phyloP scores from a whole-genome alignment of 1,140 invertebrate genomes.

The Lepidurus arcticus region DNA sequence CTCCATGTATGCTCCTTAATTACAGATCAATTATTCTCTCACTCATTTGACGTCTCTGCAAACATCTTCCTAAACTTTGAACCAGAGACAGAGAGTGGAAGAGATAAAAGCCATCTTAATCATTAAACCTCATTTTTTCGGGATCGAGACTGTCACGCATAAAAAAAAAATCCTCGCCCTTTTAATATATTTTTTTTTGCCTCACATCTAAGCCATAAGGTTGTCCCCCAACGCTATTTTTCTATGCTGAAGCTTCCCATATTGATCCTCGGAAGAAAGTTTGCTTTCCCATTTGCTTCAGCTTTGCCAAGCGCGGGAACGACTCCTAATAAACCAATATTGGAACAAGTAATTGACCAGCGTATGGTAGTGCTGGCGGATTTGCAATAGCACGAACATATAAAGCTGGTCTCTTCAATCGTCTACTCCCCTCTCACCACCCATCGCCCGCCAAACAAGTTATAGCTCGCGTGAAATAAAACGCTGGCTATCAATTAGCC shows the following conservation, averaged over 20 bases:
- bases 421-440: not conserved
- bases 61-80: not conserved
- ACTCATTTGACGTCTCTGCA: not conserved
- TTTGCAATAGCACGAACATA: not conserved
- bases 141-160: not conserved
- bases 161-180: not conserved
- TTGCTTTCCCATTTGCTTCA: conserved; percentile 15
- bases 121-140: not conserved
- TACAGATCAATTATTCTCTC: not conserved
- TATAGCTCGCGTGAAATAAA: conserved; percentile 20
- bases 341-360: conserved; percentile 12
- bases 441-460: not conserved
- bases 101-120: too few species aligned
- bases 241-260: not conserved
- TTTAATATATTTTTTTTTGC: not conserved
- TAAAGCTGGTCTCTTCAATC: not conserved
- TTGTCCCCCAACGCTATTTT: not conserved
- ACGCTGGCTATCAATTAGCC: too few species aligned
- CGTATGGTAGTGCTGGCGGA: not conserved
- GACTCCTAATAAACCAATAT: conserved; percentile 18
- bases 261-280: not conserved
- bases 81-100: not conserved
- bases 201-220: not conserved
- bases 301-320: not conserved
- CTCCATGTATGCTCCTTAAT: not conserved